Evolutionary conservation across 2,113 vertebrate genomes (phyloP).

Genomic region (Azemiops feae): DNA sequence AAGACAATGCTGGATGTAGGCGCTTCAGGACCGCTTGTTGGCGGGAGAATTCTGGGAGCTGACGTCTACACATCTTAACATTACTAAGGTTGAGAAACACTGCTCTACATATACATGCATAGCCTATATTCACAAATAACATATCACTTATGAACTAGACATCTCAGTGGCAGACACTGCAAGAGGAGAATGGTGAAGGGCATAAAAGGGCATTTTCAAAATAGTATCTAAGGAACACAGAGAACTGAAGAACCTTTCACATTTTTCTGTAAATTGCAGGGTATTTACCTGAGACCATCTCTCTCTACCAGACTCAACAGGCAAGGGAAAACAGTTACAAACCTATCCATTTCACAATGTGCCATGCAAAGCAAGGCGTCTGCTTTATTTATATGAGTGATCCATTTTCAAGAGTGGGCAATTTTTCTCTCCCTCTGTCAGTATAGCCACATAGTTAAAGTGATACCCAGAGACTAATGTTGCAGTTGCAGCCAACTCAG

Average conservation of each 20-base stretch:
- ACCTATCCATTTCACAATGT: background rate
- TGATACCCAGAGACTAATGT: background rate
- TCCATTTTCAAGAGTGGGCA: background rate
- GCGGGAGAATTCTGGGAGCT: background rate
- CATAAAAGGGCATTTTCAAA: background rate
- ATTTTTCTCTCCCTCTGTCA: background rate
- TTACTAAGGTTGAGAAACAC: background rate
- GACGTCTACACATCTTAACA: background rate
- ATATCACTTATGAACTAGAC: background rate
- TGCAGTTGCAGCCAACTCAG: too few species aligned
- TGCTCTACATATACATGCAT: background rate
- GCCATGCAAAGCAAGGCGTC: background rate
- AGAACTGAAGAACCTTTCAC: background rate
- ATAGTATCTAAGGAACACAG: background rate
- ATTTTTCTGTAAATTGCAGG: background rate
- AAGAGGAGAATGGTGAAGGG: background rate
- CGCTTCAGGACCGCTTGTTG: background rate
- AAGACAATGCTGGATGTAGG: background rate
- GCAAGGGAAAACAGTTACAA: background rate
- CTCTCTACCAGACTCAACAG: background rate
- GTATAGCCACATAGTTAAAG: background rate
- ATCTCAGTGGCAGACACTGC: background rate
- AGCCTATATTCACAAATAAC: background rate
- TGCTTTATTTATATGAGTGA: background rate
- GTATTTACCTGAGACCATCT: background rate